Conservation (phyloP, 2,113 vertebrate species). For the Porphyrio hochstetteri region DNA sequence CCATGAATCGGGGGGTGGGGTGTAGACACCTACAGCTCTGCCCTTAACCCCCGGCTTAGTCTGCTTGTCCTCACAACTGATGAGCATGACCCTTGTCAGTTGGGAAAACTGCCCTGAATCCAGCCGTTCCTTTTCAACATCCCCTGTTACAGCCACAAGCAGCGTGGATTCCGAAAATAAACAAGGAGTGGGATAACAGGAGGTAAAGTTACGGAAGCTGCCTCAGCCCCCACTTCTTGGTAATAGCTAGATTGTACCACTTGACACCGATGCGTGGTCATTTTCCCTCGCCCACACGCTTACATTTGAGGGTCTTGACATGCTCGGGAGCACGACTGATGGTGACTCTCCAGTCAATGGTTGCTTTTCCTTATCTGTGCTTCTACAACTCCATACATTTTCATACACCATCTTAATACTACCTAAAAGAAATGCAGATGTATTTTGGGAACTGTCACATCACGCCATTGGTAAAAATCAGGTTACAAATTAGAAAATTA, state of each 20-base stretch:
- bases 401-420: background rate
- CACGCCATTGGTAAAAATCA: background rate
- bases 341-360: background rate
- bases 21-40: background rate
- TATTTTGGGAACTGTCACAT: background rate
- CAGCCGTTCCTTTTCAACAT: slow-evolving; percentile 13
- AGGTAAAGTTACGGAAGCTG: slow-evolving; percentile 60
- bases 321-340: background rate
- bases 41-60: background rate
- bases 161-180: slow-evolving; percentile 44
- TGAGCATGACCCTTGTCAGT: background rate
- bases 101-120: background rate
- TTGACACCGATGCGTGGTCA: background rate
- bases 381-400: background rate
- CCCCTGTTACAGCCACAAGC: background rate
- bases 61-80: background rate
- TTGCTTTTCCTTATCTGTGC: background rate
- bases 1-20: background rate
- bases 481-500: background rate
- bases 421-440: background rate
- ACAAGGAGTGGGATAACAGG: slow-evolving; percentile 46
- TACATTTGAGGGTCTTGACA: background rate
- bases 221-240: slow-evolving; percentile 18
- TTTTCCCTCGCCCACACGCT: background rate
- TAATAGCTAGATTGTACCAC: background rate